A percentile compares a stretch with the other conserved stretches of the same genome.
Evolutionary conservation across 2,113 vertebrate genomes (phyloP).

Genomic region (Hassar affinis): DNA sequence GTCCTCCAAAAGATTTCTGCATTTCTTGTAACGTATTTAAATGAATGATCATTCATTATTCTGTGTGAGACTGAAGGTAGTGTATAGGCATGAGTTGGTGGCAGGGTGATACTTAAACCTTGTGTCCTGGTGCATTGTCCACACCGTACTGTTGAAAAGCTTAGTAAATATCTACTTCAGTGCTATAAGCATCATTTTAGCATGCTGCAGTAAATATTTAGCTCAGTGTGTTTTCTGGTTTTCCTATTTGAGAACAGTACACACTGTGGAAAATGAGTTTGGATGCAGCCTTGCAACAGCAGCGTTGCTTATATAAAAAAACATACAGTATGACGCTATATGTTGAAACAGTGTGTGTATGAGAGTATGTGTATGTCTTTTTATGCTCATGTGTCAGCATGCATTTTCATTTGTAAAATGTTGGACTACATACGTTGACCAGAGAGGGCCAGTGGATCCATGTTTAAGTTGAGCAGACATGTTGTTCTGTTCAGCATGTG

Average conservation of each 20-base stretch:
- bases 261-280: conserved; percentile 22
- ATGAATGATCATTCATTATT: conserved; percentile 33
- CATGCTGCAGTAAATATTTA: background rate
- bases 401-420: background rate
- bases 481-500: conserved; percentile 35
- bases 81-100: background rate
- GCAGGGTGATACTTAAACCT: background rate
- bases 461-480: conserved; percentile 27
- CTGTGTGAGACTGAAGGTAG: conserved; percentile 22
- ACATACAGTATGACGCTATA: background rate
- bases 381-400: conserved; percentile 9
- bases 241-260: background rate
- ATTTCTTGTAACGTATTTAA: conserved; percentile 13
- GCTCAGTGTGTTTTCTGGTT: background rate
- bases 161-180: background rate
- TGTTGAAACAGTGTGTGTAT: conserved; percentile 1
- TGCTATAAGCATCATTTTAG: background rate
- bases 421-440: background rate
- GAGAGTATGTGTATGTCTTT: background rate
- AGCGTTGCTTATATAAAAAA: conserved; percentile 16
- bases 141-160: background rate
- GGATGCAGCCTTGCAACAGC: conserved; percentile 19
- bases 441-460: background rate
- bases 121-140: conserved; percentile 13
- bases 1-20: conserved; percentile 4